Evolutionary conservation across 2,888 invertebrate genomes (phyloP).

Genomic region (Drosophila monieri): DNA sequence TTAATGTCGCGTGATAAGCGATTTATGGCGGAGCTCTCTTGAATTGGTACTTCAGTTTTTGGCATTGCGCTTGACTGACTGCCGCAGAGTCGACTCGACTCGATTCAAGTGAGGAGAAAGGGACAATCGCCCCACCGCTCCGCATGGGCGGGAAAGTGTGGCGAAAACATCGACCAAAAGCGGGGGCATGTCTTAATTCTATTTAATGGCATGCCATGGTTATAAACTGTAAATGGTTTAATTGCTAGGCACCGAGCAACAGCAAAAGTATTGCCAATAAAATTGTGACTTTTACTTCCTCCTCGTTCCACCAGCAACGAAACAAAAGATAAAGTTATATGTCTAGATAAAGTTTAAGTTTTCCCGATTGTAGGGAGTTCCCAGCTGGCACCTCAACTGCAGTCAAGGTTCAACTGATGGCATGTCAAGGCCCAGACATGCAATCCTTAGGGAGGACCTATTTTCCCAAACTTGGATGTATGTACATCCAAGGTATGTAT

Average conservation of each 20-base stretch:
- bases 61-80: constrained; percentile 72
- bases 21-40: constrained; percentile 76
- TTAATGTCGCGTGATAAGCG: constrained; percentile 79
- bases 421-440: constrained; percentile 34
- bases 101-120: background rate
- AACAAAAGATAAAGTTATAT: constrained; percentile 11
- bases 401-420: constrained; percentile 22
- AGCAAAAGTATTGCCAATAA: constrained; percentile 49
- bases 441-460: background rate
- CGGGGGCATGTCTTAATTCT: constrained; percentile 69
- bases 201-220: constrained; percentile 75
- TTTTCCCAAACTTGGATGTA: background rate
- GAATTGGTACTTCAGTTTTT: constrained; percentile 70
- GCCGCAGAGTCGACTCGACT: constrained; percentile 17
- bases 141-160: background rate
- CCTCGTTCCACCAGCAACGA: background rate
- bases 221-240: constrained; percentile 78
- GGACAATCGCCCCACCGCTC: background rate
- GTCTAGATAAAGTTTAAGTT: constrained; percentile 29
- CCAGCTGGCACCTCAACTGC: constrained; percentile 30
- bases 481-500: background rate
- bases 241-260: constrained; percentile 61
- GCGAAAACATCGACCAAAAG: constrained; percentile 15
- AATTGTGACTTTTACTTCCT: constrained; percentile 28
- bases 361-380: constrained; percentile 18